A percentile compares a stretch with the other conserved stretches of the same genome.
These are phyloP conservation scores for Willowsia nigromaculata DNA, from an alignment of 2,888 invertebrate species.

Conservation along the genomic window DNA sequence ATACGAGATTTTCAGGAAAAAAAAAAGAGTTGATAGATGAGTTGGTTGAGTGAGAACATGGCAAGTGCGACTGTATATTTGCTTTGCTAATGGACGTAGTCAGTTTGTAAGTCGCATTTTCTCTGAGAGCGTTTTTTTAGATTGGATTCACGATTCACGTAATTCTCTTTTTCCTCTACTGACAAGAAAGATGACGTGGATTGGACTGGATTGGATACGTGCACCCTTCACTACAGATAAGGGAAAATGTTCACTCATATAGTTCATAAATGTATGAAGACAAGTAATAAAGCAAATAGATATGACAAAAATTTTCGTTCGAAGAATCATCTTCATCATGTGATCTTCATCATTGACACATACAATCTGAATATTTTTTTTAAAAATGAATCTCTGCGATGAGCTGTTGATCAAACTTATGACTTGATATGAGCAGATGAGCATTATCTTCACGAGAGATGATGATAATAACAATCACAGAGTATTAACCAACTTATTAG, in stretches of 20 bases:
- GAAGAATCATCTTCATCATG: neutral
- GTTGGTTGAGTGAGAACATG: neutral
- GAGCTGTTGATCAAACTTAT: neutral
- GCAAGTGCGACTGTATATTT: neutral
- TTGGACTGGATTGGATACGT: neutral
- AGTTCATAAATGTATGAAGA: neutral
- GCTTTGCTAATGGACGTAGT: neutral
- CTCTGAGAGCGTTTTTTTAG: too few species aligned
- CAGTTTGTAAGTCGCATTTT: neutral
- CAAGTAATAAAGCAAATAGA: neutral
- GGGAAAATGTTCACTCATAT: neutral
- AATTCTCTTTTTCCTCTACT: neutral
- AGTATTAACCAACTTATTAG: neutral
- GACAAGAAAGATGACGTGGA: neutral
- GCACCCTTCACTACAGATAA: neutral
- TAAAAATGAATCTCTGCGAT: too few species aligned
- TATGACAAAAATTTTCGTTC: neutral
- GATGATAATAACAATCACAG: neutral
- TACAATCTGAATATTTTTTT: too few species aligned
- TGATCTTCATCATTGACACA: too few species aligned
- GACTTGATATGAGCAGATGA: neutral
- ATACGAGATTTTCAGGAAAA: too few species aligned
- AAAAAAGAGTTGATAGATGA: neutral
- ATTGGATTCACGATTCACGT: neutral
- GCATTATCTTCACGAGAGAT: neutral